Evolutionary conservation across 2,888 invertebrate species (phyloP).

Genomic region (Lathronympha strigana): DNA sequence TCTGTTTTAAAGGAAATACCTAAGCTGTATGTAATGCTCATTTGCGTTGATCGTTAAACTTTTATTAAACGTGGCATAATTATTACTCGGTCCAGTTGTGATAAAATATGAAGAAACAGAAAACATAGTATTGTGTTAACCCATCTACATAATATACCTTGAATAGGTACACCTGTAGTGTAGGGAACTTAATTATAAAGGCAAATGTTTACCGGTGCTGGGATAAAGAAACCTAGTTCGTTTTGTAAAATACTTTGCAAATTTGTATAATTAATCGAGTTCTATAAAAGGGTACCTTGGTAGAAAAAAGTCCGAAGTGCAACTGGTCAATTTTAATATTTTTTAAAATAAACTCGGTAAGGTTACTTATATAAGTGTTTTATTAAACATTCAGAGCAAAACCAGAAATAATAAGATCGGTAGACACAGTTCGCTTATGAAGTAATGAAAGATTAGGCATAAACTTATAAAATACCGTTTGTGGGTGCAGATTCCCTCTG

Average conservation of each 20-base stretch:
- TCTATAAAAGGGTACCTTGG: not conserved
- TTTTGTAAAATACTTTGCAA: not conserved
- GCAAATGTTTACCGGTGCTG: constrained; percentile 2
- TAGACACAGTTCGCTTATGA: too few species aligned
- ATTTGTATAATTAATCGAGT: not conserved
- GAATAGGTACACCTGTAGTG: too few species aligned
- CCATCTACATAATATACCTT: not conserved
- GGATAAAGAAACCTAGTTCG: constrained; percentile 38
- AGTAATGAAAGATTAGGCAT: too few species aligned
- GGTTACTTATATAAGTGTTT: not conserved
- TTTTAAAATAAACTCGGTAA: not conserved
- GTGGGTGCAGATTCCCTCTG: too few species aligned
- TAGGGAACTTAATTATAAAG: constrained; percentile 14
- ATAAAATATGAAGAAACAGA: not conserved
- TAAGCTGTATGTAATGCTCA: constrained; percentile 7
- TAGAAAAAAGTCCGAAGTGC: not conserved
- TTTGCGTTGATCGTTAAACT: constrained; percentile 15
- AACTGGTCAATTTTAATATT: not conserved
- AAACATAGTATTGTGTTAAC: not conserved
- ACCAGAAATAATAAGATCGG: not conserved
- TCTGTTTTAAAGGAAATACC: constrained; percentile 44
- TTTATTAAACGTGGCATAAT: not conserved
- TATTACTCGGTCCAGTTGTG: not conserved
- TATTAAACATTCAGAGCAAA: not conserved
- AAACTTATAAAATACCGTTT: not conserved